Base-by-base conservation (phyloP, 2,888 invertebrate genomes). In the Ochropleura plecta region DNA sequence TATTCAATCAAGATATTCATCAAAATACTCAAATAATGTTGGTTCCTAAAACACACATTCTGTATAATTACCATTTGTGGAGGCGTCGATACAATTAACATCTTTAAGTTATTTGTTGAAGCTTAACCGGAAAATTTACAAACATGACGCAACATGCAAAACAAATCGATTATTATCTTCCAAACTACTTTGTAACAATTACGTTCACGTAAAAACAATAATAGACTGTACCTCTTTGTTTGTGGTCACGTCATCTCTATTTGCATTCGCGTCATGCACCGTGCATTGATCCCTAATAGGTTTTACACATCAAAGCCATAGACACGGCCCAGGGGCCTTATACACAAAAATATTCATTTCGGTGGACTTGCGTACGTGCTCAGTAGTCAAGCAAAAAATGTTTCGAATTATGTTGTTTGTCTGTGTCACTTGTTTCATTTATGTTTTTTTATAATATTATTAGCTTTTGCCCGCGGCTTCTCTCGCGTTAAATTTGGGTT, bases 241-340 rank as follows among this genome's bases (percentile, higher is more conserved):
- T 48, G 53, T 30, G 70, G 64, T 70, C 75, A 67, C 86, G 86
- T 87, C 81, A 81, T 74, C 73, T 74, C 74, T 57, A 83, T 87
- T 81, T 80, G 53, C 70, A 69, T 72, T 72, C 14, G 62, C 74
- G 81, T 76, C 81, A 73, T 66, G n/a, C 71, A 76, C 30, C 73
- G 77, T 64, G 70, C 77, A 73, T 83, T 86, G 86, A 87, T 85
- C 80, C 70, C 77, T 63, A 42, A 71, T 62, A n/a, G 44, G 46
- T 44, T 62, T 62, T 62, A n/a, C 12, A 62, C n/a, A 62, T 14
- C n/a, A 62, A 59, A 59, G 30, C 40, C 30, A 57, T 1, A 14
- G 57, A 16, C 1, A 57, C 14, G 30, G 20, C 20, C 53, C 51
- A 8, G 46, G n/a, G 14, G 53, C n/a, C 53, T 55, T 20, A 20